Base-by-base conservation (phyloP, 2,113 vertebrate species). In the Shinisaurus crocodilurus region DNA sequence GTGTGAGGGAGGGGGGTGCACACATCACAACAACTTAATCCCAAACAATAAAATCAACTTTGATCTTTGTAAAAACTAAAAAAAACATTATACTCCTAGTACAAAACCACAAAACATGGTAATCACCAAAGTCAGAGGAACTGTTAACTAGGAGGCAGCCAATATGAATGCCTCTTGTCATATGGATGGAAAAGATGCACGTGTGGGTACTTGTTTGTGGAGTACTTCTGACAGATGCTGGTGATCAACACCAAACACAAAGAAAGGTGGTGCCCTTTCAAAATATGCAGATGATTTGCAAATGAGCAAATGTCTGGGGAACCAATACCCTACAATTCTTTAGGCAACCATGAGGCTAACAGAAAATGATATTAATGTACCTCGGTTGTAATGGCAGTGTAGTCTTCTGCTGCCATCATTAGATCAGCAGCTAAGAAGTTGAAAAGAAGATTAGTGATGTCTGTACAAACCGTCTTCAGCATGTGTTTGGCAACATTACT, bases 361-460 rank as follows among this genome's bases (percentile, higher is more conserved):
- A 74, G 7, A 94, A 90, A 92, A 57, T 67, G 16, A 57, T 48
- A 76, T 76, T 80, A 85, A 74, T 69, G 32, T 97, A 99, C 98
- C 97, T 99, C 99, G 82, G 81, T 96, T 85, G 98, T 98, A 94
- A 99, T 98, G 92, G 97, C 29, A 93, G 96, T 95, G 50, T 98
- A 97, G 89, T 97, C 97, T 85, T 99, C 98, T n/a, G 97, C 95
- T 7, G 98, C 97, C 97, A 98, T 98, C 98, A 99, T 98, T 88
- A 98, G 96, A 82, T 99, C 98, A 27, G 98, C 97, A 43, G 98
- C 98, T 90, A 99, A 93, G 95, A 98, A 99, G 97, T 97, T 99
- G 90, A 99, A 98, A 95, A 99, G 97, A 87, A 99, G 96, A 94
- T 99, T 99, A 89, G 98, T 98, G 90, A 98, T 96, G 43, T 99